These are phyloP conservation scores for Dromas ardeola DNA, from an alignment of 2,113 vertebrate species.

Conservation along the genomic window DNA sequence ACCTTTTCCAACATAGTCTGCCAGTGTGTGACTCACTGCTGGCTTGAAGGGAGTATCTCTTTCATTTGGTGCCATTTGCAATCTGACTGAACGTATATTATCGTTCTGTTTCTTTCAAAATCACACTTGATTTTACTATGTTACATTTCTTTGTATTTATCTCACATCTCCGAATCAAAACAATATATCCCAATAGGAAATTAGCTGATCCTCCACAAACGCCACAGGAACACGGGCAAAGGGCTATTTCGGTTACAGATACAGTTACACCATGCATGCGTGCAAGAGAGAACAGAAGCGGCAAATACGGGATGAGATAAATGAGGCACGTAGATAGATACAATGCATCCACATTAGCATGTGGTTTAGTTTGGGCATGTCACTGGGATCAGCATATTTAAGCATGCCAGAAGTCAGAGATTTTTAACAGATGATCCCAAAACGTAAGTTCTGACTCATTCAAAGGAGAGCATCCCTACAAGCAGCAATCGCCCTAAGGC, in stretches of 20 bases:
- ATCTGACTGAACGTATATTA: background rate
- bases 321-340: background rate
- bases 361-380: background rate
- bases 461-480: background rate
- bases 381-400: background rate
- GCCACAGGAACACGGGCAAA: background rate
- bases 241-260: background rate
- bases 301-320: background rate
- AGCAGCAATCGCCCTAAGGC: background rate
- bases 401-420: background rate
- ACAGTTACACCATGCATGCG: rapidly evolving
- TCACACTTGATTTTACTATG: background rate
- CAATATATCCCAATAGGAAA: background rate
- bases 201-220: background rate
- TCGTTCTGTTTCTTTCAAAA: background rate
- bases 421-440: background rate
- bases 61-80: background rate
- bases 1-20: background rate
- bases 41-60: background rate
- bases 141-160: background rate
- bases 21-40: background rate
- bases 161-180: background rate
- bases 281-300: background rate
- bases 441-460: background rate
- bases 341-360: background rate